These are phyloP conservation scores for Philotrypesis tridentata DNA, from an alignment of 1,140 invertebrate species.

Conservation along the genomic window DNA sequence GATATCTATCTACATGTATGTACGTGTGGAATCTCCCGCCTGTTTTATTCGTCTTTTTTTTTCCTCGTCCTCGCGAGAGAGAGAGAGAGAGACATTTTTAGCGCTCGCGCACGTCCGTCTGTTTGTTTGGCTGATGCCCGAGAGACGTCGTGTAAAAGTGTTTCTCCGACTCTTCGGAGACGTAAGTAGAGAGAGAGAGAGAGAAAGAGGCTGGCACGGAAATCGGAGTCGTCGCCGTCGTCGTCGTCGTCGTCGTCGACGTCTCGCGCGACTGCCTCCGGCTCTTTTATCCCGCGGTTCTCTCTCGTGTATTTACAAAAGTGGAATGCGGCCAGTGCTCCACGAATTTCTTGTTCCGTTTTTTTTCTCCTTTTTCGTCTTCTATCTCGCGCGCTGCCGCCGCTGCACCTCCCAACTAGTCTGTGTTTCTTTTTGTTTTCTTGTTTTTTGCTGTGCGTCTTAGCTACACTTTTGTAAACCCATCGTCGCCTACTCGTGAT, in stretches of 20 bases:
- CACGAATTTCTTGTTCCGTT: constrained; percentile 42
- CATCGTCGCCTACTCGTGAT: not conserved
- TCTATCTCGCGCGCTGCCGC: constrained; percentile 2
- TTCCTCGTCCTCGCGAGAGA: too few species aligned
- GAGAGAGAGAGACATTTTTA: not conserved
- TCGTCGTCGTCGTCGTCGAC: not conserved
- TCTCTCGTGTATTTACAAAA: constrained; percentile 36
- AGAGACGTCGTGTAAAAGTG: not conserved
- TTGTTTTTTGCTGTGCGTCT: not conserved
- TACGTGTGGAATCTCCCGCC: not conserved
- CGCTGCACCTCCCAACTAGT: not conserved
- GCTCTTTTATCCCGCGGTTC: not conserved
- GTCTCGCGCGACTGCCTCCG: not conserved
- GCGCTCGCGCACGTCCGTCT: not conserved
- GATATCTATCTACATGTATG: not conserved
- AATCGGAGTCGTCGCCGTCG: not conserved
- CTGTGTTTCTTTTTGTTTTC: not conserved
- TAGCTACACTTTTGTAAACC: not conserved
- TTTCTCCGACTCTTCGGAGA: not conserved
- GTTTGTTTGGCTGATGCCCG: not conserved
- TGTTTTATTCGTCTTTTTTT: not conserved
- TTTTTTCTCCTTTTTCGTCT: constrained; percentile 23
- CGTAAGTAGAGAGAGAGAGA: too few species aligned
- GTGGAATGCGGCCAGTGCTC: constrained; percentile 45
- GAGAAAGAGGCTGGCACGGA: too few species aligned